These are phyloP conservation scores for Pardalotus punctatus DNA, from an alignment of 2,113 vertebrate species.

Conservation along the genomic window DNA sequence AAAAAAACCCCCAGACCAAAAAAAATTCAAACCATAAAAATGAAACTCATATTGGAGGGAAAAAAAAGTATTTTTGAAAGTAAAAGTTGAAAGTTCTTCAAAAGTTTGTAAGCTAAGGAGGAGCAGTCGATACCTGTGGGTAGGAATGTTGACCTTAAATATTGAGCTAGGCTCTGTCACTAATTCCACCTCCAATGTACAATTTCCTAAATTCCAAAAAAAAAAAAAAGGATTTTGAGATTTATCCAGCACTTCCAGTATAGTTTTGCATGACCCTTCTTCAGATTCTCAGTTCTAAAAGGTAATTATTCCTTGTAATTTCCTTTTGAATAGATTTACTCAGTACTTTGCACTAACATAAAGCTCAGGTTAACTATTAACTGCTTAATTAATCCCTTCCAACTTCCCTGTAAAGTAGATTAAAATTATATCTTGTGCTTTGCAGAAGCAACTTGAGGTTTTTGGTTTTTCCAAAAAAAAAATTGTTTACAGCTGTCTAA, in stretches of 20 bases:
- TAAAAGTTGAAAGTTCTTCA: background rate
- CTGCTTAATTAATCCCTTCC: background rate
- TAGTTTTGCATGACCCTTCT: conserved; percentile 13
- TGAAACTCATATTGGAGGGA: background rate
- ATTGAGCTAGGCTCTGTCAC: background rate
- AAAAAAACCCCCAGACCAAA: background rate
- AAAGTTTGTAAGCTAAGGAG: background rate
- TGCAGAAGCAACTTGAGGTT: conserved; percentile 10
- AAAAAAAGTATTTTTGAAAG: background rate
- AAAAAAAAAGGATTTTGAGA: background rate
- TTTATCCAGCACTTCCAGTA: background rate
- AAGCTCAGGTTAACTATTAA: conserved; percentile 12
- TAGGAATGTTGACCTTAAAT: background rate
- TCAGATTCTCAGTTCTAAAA: background rate
- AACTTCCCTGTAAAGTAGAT: conserved; percentile 23
- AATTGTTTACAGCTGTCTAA: background rate
- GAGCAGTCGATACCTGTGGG: background rate
- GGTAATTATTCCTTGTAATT: background rate
- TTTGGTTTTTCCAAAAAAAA: background rate
- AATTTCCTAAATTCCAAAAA: background rate
- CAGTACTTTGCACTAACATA: conserved; percentile 14
- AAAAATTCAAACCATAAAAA: background rate
- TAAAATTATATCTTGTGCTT: background rate
- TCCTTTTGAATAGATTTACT: background rate
- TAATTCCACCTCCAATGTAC: background rate